phyloP scores from a whole-genome alignment of 92 coral and sea anemone species.

The Actinernus sp. region DNA sequence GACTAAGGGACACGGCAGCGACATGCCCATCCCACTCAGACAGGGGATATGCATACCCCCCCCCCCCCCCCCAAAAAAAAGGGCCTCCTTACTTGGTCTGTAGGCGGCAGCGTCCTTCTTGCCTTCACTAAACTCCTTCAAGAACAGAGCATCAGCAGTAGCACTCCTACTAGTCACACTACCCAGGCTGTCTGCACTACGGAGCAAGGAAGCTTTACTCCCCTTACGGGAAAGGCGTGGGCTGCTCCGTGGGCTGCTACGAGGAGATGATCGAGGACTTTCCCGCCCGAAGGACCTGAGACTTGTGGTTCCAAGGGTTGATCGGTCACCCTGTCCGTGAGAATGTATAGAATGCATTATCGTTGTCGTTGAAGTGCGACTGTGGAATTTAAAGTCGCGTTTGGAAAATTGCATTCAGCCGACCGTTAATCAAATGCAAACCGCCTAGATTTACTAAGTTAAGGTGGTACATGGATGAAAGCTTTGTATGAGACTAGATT shows the following conservation, averaged over 20 bases:
- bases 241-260: slow-evolving; percentile 48
- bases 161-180: slow-evolving; percentile 70
- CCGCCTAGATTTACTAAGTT: too few species aligned
- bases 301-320: slow-evolving; percentile 76
- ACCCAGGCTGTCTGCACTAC: slow-evolving; percentile 67
- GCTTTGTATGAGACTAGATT: too few species aligned
- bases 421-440: too few species aligned
- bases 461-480: too few species aligned
- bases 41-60: too few species aligned
- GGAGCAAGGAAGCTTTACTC: slow-evolving; percentile 63
- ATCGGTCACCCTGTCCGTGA: slow-evolving; percentile 96
- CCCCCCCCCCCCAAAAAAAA: too few species aligned
- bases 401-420: too few species aligned
- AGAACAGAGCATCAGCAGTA: slow-evolving; percentile 86
- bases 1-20: too few species aligned
- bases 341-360: too few species aligned
- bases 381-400: too few species aligned
- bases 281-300: slow-evolving; percentile 58
- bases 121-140: slow-evolving; percentile 76
- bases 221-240: slow-evolving; percentile 48
- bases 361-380: too few species aligned
- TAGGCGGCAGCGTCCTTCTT: slow-evolving; percentile 50
- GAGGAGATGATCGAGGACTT: slow-evolving; percentile 39
- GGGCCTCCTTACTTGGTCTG: slow-evolving; percentile 26
- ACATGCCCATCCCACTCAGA: too few species aligned